Conservation (phyloP, 2,113 vertebrate genomes). For the Podarcis cretensis region DNA sequence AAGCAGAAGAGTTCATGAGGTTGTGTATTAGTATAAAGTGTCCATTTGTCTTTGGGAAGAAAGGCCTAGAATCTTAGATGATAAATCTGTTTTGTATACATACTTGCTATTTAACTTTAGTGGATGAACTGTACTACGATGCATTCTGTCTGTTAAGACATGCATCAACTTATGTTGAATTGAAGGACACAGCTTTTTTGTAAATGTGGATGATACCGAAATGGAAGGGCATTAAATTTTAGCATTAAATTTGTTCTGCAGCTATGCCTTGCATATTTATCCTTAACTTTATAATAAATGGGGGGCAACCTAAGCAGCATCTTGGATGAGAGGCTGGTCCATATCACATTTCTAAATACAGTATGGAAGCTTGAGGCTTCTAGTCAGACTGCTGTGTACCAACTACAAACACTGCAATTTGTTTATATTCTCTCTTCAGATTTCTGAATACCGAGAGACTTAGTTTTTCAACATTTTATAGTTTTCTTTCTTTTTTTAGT, state of each 20-base stretch:
- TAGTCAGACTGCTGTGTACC: background rate
- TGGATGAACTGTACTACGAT: background rate
- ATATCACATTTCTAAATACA: background rate
- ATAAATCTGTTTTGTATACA: background rate
- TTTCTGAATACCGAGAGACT: background rate
- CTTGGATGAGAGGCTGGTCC: background rate
- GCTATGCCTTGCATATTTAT: background rate
- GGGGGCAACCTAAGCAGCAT: background rate
- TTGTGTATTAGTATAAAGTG: background rate
- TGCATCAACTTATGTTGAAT: background rate
- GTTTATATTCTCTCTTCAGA: background rate
- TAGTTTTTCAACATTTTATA: background rate
- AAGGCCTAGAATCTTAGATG: background rate
- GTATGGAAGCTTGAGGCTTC: background rate
- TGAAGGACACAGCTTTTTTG: background rate
- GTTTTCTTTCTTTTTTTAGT: background rate
- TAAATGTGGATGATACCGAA: background rate
- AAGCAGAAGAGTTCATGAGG: background rate
- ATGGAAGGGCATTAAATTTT: background rate
- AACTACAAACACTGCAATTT: background rate
- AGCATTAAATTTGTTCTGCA: background rate
- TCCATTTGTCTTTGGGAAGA: background rate
- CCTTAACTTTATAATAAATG: too few species aligned
- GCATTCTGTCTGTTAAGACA: background rate
- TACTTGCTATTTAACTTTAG: background rate